phyloP scores from a whole-genome alignment of 1,140 invertebrate species.

The Dolichoris vasculosae region DNA sequence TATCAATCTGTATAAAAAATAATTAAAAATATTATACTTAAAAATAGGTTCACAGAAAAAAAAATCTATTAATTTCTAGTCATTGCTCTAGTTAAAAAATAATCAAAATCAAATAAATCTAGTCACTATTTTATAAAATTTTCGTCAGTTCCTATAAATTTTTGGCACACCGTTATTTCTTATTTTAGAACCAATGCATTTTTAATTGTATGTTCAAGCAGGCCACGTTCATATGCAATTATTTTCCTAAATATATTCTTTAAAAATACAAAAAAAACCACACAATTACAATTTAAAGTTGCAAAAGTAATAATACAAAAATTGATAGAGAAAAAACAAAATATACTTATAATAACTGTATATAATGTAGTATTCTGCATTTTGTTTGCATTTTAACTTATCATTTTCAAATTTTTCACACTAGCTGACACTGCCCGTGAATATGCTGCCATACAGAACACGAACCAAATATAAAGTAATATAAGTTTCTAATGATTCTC shows the following conservation, averaged over 20 bases:
- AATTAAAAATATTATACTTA: not conserved
- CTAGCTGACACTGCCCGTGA: slow-evolving; percentile 55
- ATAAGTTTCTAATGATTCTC: slow-evolving; percentile 44
- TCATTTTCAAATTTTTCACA: slow-evolving; percentile 39
- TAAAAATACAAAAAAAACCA: not conserved
- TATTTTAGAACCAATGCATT: slow-evolving; percentile 20
- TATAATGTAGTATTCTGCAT: not conserved
- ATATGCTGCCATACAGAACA: slow-evolving; percentile 54
- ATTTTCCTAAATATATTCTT: slow-evolving; percentile 28
- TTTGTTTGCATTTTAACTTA: slow-evolving; percentile 32
- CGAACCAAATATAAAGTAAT: slow-evolving; percentile 49
- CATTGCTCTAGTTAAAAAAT: slow-evolving; percentile 15
- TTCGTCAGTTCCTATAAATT: not conserved
- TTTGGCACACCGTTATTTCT: slow-evolving; percentile 10
- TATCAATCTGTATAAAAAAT: slow-evolving; percentile 24
- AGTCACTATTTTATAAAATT: slow-evolving; percentile 33
- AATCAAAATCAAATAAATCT: slow-evolving; percentile 8
- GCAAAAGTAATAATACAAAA: not conserved
- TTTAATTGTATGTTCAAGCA: slow-evolving; percentile 41
- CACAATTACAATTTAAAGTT: not conserved
- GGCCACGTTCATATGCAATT: slow-evolving; percentile 50
- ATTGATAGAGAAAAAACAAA: not conserved
- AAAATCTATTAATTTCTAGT: slow-evolving; percentile 31
- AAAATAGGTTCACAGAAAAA: not conserved
- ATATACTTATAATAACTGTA: not conserved